Percentiles rank a stretch among this genome's conserved stretches.
These are phyloP conservation scores for Chaetogeoica ovagalla DNA, from an alignment of 2,888 invertebrate species.

Conservation along the genomic window DNA sequence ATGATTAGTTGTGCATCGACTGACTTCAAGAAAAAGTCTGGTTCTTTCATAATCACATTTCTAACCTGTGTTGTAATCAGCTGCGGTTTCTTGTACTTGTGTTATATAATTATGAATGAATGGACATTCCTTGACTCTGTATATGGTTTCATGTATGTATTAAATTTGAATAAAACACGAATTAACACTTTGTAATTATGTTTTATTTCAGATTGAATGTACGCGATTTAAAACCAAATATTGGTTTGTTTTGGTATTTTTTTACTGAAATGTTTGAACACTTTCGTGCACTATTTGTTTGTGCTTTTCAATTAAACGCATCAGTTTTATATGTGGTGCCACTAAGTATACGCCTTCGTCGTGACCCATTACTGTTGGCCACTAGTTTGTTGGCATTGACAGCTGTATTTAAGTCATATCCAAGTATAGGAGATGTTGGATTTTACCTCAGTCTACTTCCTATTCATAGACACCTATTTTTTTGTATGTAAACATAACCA, in stretches of 20 bases:
- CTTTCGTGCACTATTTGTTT: conserved; percentile 91
- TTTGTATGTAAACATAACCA: conserved; percentile 68
- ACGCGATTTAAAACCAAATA: conserved; percentile 93
- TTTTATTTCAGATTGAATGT: conserved; percentile 74
- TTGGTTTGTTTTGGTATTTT: conserved; percentile 99
- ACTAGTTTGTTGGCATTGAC: conserved; percentile 79
- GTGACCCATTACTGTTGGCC: conserved; percentile 78
- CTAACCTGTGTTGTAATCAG: conserved; percentile 29
- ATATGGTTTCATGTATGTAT: conserved; percentile 79
- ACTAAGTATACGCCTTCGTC: conserved; percentile 75
- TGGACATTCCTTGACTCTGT: conserved; percentile 71
- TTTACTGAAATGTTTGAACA: conserved; percentile 99
- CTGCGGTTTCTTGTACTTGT: conserved; percentile 65
- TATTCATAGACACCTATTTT: conserved; percentile 85
- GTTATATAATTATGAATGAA: conserved; percentile 68
- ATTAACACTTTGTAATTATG: not conserved
- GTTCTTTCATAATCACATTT: conserved; percentile 36
- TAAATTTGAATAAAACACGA: not conserved
- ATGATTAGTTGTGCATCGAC: conserved; percentile 66
- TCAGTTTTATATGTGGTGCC: conserved; percentile 89
- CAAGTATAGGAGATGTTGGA: conserved; percentile 91
- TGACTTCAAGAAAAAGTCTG: conserved; percentile 52
- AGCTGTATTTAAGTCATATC: conserved; percentile 95
- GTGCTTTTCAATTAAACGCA: conserved; percentile 95
- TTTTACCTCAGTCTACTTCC: conserved; percentile 89